These are phyloP conservation scores for Brachionus asplanchnoidis DNA, from an alignment of 1,140 invertebrate genomes.

Conservation along the genomic window DNA sequence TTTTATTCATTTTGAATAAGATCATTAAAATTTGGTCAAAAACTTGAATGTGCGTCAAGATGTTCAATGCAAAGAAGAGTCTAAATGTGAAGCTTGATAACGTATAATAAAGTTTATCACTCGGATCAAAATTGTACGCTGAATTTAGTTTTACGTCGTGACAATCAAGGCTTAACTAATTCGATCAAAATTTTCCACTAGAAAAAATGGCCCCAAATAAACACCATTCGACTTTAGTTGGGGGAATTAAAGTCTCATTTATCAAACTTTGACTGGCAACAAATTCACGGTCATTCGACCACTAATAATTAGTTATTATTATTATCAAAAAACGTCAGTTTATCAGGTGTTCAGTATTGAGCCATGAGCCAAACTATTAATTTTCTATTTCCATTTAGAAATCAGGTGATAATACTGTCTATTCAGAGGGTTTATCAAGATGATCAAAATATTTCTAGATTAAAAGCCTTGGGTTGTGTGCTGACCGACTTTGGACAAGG, in stretches of 20 bases:
- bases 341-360: background rate
- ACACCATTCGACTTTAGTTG: background rate
- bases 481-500: background rate
- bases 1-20: too few relatives aligned
- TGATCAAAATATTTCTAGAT: background rate
- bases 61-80: background rate
- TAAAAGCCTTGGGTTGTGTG: background rate
- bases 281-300: background rate
- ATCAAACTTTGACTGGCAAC: background rate
- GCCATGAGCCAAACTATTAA: background rate
- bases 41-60: background rate
- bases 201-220: background rate
- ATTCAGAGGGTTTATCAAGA: background rate
- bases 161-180: background rate
- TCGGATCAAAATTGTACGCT: background rate
- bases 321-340: background rate
- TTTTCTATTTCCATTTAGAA: background rate
- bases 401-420: background rate
- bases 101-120: background rate
- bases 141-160: background rate
- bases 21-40: too few relatives aligned
- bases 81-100: background rate
- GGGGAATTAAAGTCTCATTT: constrained; percentile 22
- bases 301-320: constrained; percentile 17
- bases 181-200: constrained; percentile 19